A percentile compares a stretch with the other conserved stretches of the same genome.
Evolutionary conservation across 2,113 vertebrate species (phyloP).

Genomic region (Thymallus thymallus): DNA sequence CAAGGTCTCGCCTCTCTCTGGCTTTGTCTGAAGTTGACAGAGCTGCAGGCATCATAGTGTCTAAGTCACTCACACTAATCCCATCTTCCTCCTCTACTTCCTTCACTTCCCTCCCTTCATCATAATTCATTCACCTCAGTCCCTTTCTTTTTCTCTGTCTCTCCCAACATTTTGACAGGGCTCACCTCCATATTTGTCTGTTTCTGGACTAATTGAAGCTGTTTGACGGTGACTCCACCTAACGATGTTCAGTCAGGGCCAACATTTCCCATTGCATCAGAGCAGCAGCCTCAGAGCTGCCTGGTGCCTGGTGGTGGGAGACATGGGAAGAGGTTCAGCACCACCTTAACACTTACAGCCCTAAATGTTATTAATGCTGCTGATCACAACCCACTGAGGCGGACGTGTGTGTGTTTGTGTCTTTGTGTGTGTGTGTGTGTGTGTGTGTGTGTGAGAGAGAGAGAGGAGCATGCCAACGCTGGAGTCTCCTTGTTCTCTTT

Average conservation of each 20-base stretch:
- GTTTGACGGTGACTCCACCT: constrained; percentile 31
- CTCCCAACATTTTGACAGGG: constrained; percentile 27
- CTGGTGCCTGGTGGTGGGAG: constrained; percentile 43
- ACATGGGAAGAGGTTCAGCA: constrained; percentile 26
- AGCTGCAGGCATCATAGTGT: background rate
- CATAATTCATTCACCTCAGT: background rate
- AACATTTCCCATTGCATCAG: constrained; percentile 17
- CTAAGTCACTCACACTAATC: constrained; percentile 19
- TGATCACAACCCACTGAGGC: constrained; percentile 66
- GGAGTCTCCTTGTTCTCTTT: constrained; percentile 47
- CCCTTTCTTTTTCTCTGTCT: background rate
- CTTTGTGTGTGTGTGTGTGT: constrained; percentile 15
- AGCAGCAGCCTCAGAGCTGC: constrained; percentile 3
- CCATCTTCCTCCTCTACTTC: constrained; percentile 4
- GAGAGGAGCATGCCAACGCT: constrained; percentile 66
- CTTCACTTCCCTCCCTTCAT: background rate
- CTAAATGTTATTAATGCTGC: constrained; percentile 77
- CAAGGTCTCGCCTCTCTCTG: background rate
- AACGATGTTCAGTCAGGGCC: constrained; percentile 37
- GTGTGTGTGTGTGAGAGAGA: background rate
- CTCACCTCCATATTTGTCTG: constrained; percentile 9
- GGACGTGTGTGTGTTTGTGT: background rate
- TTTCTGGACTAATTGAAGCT: constrained; percentile 19
- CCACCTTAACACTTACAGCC: constrained; percentile 60
- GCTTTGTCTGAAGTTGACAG: constrained; percentile 14